These are phyloP conservation scores for Scophthalmus maximus DNA, from an alignment of 2,113 vertebrate species.

Conservation along the genomic window DNA sequence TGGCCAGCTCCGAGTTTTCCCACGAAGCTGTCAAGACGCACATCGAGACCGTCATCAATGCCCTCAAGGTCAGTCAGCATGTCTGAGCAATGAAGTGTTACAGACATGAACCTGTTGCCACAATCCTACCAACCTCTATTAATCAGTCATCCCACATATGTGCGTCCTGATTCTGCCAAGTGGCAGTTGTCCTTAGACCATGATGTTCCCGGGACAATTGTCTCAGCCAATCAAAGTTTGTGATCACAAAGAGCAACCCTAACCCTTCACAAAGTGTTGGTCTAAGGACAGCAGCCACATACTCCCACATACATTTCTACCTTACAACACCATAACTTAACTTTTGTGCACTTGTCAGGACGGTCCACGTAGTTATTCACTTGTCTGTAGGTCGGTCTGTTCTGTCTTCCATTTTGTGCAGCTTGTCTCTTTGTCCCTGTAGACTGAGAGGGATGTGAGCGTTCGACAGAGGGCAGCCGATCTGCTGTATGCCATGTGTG, in stretches of 20 bases:
- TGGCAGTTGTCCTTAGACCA: too few species aligned
- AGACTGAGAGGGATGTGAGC: slow-evolving; percentile 94
- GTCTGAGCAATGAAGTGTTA: neutral
- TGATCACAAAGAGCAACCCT: too few species aligned
- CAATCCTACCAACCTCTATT: too few species aligned
- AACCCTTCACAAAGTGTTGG: too few species aligned
- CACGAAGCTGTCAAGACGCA: slow-evolving; percentile 88
- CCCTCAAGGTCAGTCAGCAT: slow-evolving; percentile 78
- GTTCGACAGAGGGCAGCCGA: slow-evolving; percentile 92
- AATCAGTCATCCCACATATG: neutral
- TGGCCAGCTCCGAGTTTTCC: slow-evolving; percentile 85
- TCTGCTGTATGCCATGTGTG: slow-evolving; percentile 94
- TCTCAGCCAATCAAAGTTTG: too few species aligned
- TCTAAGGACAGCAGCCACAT: too few species aligned
- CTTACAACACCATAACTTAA: too few species aligned
- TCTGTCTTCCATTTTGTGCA: neutral
- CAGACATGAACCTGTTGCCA: neutral
- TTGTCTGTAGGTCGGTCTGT: neutral
- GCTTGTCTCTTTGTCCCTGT: slow-evolving; percentile 12
- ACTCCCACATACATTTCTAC: neutral
- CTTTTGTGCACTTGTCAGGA: neutral
- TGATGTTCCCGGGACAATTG: too few species aligned
- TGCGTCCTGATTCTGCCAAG: too few species aligned
- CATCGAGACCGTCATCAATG: slow-evolving; percentile 89
- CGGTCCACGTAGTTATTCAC: neutral